phyloP scores from a whole-genome alignment of 2,888 invertebrate genomes.

The Epinotia ramella region DNA sequence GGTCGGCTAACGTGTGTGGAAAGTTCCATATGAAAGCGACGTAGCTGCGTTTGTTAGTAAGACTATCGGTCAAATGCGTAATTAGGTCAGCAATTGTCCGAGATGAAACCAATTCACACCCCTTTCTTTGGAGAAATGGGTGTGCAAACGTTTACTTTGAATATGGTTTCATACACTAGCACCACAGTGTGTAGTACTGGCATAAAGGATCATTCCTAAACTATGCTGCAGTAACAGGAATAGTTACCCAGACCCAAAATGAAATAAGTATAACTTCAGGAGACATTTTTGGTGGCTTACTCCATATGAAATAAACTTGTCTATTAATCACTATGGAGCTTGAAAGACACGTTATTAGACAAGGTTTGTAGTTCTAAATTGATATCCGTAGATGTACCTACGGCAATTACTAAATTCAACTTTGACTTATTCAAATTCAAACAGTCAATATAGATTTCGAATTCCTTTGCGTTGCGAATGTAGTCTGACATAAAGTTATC shows the following conservation, averaged over 20 bases:
- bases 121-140: background rate
- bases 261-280: no score
- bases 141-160: background rate
- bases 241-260: no score
- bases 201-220: no score
- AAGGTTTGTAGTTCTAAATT: background rate
- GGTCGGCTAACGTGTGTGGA: slow-evolving; percentile 10
- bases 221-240: no score
- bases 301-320: no score
- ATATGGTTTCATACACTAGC: background rate
- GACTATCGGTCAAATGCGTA: background rate
- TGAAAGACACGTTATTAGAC: no score
- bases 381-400: background rate
- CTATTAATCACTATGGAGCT: no score
- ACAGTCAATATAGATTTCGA: background rate
- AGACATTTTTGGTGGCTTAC: no score
- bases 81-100: background rate
- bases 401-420: background rate
- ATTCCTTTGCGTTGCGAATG: background rate
- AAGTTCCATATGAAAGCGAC: background rate
- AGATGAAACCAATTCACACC: background rate
- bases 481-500: background rate
- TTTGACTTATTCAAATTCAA: background rate
- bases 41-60: background rate
- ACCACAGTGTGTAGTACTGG: no score